Evolutionary conservation across 2,888 invertebrate species (phyloP), one percentile per base, ranked within the genome.

Genomic region (Darwinula stevensoni): DNA sequence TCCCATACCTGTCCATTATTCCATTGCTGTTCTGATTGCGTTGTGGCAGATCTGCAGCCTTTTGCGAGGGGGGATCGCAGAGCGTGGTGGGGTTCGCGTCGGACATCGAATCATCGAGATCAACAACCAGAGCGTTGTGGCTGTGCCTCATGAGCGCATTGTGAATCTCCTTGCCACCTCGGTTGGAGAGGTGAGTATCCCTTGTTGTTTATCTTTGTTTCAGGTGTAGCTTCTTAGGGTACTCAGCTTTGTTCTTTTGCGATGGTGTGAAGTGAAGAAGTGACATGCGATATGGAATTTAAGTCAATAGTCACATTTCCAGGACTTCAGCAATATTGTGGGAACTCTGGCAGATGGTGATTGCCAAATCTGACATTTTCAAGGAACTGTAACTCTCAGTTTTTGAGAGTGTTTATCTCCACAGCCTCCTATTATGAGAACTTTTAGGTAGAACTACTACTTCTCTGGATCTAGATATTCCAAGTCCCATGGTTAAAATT

Each of bases 71-170:
- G 97, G 97, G 28, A 99, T 97, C 42, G 97, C 97, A 30, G 97
- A 97, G 57, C 62, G 97, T 40, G 97, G 97, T 36, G 97, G 97
- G 26, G 91, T 97, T 36, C 66, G 97, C 40, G 94, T 97, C 4
- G 97, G 97, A 0, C 97, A 99, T 56, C 67, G 97, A 45, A 99
- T 99, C 52, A 99, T 99, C 47, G 97, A 99, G 64, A 97, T 97
- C 48, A 97, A 97, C 62, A 75, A 86, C 53, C 88, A 91, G 59
- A 91, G 91, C 57, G 94, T 97, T 33, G 97, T 99, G 33, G 97
- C 97, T 39, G 94, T 97, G 39, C 88, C 94, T 40, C 97, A 99
- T 59, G 97, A 99, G 54, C 78, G 86, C 52, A 97, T 99, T 51
- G 97, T 99, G 48, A 91, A 91, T 59, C 65, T 97, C 51, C 63